These are phyloP conservation scores for Naso thynnoides DNA, from an alignment of 2,797 vertebrate genomes.

Conservation along the genomic window DNA sequence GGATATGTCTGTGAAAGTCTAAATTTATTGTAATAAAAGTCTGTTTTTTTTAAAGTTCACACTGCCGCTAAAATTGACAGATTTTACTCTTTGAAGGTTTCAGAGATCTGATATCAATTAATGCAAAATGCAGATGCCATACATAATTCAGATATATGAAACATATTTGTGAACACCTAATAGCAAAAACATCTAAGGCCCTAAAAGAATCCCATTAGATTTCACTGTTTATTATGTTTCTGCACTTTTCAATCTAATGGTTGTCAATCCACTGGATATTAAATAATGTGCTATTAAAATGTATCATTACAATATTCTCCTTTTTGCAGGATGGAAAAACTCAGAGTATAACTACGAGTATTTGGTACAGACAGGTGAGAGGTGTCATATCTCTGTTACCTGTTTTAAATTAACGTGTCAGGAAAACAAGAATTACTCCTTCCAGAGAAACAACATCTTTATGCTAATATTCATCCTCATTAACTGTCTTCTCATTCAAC, in stretches of 20 bases:
- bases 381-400: not conserved
- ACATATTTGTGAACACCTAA: too few relatives aligned
- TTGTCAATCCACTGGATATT: not conserved
- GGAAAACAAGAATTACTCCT: not conserved
- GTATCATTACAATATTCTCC: not conserved
- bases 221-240: not conserved
- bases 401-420: slow-evolving; percentile 7
- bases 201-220: not conserved
- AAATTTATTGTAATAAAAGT: too few relatives aligned
- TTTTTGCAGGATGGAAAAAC: slow-evolving; percentile 87
- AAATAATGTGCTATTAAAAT: not conserved
- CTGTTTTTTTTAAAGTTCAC: too few relatives aligned
- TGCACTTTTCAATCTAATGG: not conserved
- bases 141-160: not conserved
- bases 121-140: too few relatives aligned
- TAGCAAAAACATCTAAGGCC: not conserved
- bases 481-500: too few relatives aligned
- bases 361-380: slow-evolving; percentile 90
- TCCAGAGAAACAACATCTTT: not conserved
- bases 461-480: too few relatives aligned
- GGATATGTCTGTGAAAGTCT: too few relatives aligned
- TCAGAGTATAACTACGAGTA: slow-evolving; percentile 89
- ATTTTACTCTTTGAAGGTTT: not conserved
- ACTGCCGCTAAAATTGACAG: not conserved
- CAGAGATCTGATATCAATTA: not conserved